phyloP scores from a whole-genome alignment of 2,888 invertebrate species.

The Clunio marinus region DNA sequence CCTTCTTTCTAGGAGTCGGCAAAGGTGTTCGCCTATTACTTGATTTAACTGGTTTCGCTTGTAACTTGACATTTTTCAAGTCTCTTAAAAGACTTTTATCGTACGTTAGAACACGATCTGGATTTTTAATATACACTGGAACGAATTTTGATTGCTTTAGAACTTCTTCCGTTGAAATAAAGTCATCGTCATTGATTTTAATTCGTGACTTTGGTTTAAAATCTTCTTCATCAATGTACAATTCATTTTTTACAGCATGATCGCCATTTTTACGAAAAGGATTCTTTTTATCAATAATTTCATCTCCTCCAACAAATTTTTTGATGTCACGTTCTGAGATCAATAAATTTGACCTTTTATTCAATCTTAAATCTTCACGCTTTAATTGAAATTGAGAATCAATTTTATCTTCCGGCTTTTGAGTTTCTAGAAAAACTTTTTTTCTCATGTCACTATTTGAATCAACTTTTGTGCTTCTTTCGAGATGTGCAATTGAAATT shows the following conservation, averaged over 20 bases:
- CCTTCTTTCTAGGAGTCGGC: constrained; percentile 42
- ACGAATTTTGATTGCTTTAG: constrained; percentile 51
- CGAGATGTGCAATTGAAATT: too few relatives aligned
- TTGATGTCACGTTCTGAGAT: too few relatives aligned
- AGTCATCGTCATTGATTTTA: constrained; percentile 43
- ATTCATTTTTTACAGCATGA: neutral
- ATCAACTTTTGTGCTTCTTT: too few relatives aligned
- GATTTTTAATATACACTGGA: constrained; percentile 51
- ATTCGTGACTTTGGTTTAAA: too few relatives aligned
- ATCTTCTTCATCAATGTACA: too few relatives aligned
- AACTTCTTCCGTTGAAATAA: constrained; percentile 50
- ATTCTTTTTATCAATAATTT: constrained; percentile 50
- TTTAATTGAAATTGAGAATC: too few relatives aligned
- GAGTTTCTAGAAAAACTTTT: too few relatives aligned
- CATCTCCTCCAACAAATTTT: constrained; percentile 50
- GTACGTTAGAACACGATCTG: constrained; percentile 50
- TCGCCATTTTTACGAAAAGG: constrained; percentile 45
- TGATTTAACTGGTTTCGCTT: neutral
- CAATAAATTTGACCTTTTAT: too few relatives aligned
- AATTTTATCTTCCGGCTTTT: too few relatives aligned
- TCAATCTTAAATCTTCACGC: too few relatives aligned
- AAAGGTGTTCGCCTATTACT: constrained; percentile 6
- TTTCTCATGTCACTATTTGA: too few relatives aligned
- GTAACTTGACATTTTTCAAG: constrained; percentile 42
- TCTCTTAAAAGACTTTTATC: constrained; percentile 49